phyloP scores from a whole-genome alignment of 2,888 invertebrate genomes.

The Teleogryllus oceanicus region DNA sequence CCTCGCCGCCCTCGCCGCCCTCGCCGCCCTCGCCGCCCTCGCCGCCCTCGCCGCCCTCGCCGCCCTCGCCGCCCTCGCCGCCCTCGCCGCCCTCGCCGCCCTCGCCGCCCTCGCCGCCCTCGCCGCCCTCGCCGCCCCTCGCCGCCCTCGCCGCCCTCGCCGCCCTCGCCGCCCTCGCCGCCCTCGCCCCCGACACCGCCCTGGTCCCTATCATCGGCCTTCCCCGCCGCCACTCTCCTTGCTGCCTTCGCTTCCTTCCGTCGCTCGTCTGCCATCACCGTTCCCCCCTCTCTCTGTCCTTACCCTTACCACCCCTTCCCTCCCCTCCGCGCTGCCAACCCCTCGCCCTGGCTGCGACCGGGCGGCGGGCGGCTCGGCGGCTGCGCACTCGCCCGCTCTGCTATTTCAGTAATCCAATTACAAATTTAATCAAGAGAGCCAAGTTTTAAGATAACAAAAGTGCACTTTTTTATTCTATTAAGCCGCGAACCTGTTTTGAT shows the following conservation, averaged over 20 bases:
- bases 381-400: background rate
- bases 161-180: too few species aligned
- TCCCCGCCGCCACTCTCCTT: too few species aligned
- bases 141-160: too few species aligned
- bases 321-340: background rate
- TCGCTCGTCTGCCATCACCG: background rate
- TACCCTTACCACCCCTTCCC: background rate
- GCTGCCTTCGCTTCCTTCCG: background rate
- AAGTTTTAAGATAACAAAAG: conserved; percentile 18
- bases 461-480: conserved; percentile 18
- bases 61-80: too few species aligned
- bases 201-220: too few species aligned
- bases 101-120: too few species aligned
- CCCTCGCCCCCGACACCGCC: too few species aligned
- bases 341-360: background rate
- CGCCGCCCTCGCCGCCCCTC: too few species aligned
- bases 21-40: too few species aligned
- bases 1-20: too few species aligned
- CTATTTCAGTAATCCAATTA: conserved; percentile 18
- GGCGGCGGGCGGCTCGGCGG: background rate
- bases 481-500: conserved; percentile 18
- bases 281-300: background rate
- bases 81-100: too few species aligned
- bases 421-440: conserved; percentile 18
- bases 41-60: too few species aligned